Base-by-base conservation (phyloP, 2,113 vertebrate genomes). In the Dasypus novemcinctus region DNA sequence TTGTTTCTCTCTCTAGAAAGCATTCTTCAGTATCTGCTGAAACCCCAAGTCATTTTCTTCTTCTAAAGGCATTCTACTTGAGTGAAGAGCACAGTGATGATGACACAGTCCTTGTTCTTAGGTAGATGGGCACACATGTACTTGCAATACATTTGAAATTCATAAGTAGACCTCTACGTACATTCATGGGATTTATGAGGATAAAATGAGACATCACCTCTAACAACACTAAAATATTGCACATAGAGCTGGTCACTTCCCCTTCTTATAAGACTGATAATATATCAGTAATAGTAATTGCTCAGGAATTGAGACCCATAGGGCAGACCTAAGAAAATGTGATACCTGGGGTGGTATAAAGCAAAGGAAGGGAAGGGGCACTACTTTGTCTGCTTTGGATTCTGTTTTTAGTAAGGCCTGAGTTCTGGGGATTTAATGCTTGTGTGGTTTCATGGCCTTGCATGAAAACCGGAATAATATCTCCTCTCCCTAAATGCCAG, bases 391-490 rank as follows among this genome's bases (percentile, higher is more conserved):
- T 72, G 57, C 72, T 90, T 87, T 29, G 54, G 46, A 92, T 95
- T 93, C 81, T 96, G 87, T 57, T 18, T 71, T 46, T 36, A 46
- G 0, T 95, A 59, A 82, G 36, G 38, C 36, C 38, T 81, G 95
- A 95, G 36, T 7, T 88, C 78, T 89, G 93, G 59, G 18, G 84
- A 94, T 81, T 97, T 96, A 96, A 94, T 76, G 92, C 46, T 92
- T 80, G 71, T 84, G 74, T 93, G 71, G 80, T 80, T 97, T 95
- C 83, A 85, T 1, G 64, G 74, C 33, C 71, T 95, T 54, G 7
- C 3, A 17, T 49, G 43, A 92, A 93, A 96, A 85, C 71, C 36
- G 82, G 85, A 90, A 85, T 46, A 71, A 46, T 85, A 66, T 68
- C 36, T 83, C 76, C 84, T 92, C 87, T 72, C 52, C 72, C 74